phyloP scores from a whole-genome alignment of 2,797 vertebrate genomes.

The Cynodonichthys magdalenae region DNA sequence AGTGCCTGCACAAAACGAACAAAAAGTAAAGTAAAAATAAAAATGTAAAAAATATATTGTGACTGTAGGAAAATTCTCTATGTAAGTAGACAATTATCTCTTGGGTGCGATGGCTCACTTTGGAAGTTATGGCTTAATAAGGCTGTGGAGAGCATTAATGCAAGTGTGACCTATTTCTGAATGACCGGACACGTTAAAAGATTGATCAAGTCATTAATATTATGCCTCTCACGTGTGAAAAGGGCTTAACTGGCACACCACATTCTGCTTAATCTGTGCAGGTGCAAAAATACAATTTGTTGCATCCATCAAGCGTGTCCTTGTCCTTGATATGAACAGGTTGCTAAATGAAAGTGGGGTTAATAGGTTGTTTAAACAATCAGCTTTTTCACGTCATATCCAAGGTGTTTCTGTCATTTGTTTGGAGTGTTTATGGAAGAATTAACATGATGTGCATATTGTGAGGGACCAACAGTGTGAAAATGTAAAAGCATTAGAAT shows the following conservation, averaged over 20 bases:
- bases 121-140: not conserved
- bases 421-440: too few relatives aligned
- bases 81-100: not conserved
- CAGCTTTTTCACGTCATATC: not conserved
- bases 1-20: not conserved
- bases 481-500: not conserved
- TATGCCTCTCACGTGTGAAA: conserved; percentile 6
- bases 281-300: conserved; percentile 2
- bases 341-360: conserved; percentile 1
- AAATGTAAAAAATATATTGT: too few relatives aligned
- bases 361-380: not conserved
- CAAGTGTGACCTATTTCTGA: not conserved
- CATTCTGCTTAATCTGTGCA: conserved; percentile 8
- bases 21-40: not conserved
- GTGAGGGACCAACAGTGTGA: too few relatives aligned
- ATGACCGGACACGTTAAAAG: not conserved
- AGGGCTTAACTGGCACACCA: not conserved
- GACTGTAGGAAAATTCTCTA: too few relatives aligned
- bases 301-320: not conserved
- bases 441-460: not conserved
- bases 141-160: not conserved
- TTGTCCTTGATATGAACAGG: not conserved
- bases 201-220: not conserved
- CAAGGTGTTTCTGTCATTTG: not conserved
- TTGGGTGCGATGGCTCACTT: not conserved